phyloP scores from a whole-genome alignment of 2,113 vertebrate species.

The Collichthys lucidus region DNA sequence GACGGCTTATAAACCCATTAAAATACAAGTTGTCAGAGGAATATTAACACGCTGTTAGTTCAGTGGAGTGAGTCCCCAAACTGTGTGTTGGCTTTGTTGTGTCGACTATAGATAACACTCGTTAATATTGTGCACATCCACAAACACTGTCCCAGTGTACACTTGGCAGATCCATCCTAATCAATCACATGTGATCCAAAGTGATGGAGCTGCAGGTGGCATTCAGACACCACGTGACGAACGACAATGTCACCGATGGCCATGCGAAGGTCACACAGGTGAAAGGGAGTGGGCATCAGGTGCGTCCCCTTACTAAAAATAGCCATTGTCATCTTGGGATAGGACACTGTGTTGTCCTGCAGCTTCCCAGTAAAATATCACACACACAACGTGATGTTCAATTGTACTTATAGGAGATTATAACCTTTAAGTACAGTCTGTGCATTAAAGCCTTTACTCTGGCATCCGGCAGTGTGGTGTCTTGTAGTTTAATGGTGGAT shows the following conservation, averaged over 20 bases:
- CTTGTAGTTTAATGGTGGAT: background rate
- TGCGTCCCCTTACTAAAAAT: conserved; percentile 39
- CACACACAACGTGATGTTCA: background rate
- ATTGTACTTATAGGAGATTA: background rate
- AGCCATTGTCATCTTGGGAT: background rate
- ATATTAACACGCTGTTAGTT: background rate
- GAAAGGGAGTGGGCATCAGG: conserved; percentile 53
- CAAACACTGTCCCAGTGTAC: background rate
- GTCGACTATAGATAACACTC: background rate
- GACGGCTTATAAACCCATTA: background rate
- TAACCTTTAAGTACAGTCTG: conserved; percentile 7
- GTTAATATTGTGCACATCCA: background rate
- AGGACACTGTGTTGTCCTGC: background rate
- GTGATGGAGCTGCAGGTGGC: conserved; percentile 7
- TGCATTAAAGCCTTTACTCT: background rate
- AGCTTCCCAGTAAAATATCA: background rate
- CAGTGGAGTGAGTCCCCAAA: background rate
- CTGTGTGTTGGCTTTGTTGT: background rate
- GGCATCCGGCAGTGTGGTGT: background rate
- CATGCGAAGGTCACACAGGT: conserved; percentile 79
- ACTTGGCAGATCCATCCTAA: conserved; percentile 1
- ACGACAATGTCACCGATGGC: conserved; percentile 73
- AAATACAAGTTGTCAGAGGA: background rate
- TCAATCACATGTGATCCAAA: background rate
- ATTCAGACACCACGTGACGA: conserved; percentile 26